Base-by-base conservation (phyloP, 2,888 invertebrate species). In the Scotopteryx bipunctaria region DNA sequence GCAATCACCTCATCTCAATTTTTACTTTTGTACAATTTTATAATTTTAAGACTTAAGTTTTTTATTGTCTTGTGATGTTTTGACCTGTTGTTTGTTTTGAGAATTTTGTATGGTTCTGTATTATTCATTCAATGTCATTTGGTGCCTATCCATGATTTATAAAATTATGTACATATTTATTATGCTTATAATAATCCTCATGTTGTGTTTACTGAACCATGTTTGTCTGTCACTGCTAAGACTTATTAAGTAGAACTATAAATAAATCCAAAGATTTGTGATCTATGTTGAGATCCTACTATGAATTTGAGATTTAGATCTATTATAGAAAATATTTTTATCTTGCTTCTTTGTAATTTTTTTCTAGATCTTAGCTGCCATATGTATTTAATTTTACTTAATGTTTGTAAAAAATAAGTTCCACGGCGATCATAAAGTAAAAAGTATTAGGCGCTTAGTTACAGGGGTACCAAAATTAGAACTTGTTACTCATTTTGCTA, bases 21-120 rank as follows among this genome's bases (percentile, higher is more conserved):
- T 80, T 78, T 78, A 81, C 70, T 81, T 82, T 81, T 85, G 77
- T 83, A 80, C 72, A 73, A 71, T 81, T 75, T 77, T 77, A 67
- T 76, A 67, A 65, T 67, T 66, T 59, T 72, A 69, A 70, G 68
- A 62, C 56, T 60, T 76, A 71, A 75, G 72, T 70, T 79, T 79
- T 78, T 78, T 76, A 63, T 40, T 70, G 71, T 63, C 58, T 69
- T 77, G 72, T 82, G 81, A 84, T 80, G 78, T 79, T 76, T 66
- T 67, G 67, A 55, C 55, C 31, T 29, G 45, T 73, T 66, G 50
- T 53, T 59, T 61, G 45, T 62, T 61, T 61, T 67, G 61, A 67
- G 63, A 64, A 64, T 62, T 64, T 61, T 56, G 33, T 63, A 62
- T 53, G 31, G 42, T 55, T 55, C 64, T 59, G 54, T 57, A 61